Percentiles rank a stretch among this genome's conserved stretches.
phyloP scores from a whole-genome alignment of 2,113 vertebrate species.

The Campylorhamphus procurvoides region DNA sequence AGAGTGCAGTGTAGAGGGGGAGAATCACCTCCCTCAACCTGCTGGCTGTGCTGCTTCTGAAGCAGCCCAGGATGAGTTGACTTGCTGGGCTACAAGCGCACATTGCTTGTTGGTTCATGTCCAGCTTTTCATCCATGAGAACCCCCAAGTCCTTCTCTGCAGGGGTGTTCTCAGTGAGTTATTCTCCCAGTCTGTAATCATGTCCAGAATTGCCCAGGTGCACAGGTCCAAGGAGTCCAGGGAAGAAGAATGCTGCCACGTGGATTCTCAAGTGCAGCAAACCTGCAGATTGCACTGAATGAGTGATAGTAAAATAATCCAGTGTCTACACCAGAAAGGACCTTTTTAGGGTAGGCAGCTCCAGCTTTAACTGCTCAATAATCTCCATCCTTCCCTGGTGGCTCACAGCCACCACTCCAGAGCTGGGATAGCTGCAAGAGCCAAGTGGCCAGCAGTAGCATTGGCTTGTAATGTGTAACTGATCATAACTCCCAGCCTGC shows the following conservation, averaged over 20 bases:
- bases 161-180: neutral
- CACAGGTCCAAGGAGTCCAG: neutral
- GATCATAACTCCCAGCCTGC: neutral
- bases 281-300: neutral
- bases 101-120: neutral
- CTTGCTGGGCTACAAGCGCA: neutral
- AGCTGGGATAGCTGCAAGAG: neutral
- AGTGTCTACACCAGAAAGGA: neutral
- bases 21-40: neutral
- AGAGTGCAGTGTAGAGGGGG: fast-evolving
- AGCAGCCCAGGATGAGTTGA: neutral
- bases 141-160: neutral
- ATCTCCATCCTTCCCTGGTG: neutral
- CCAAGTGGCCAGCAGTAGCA: neutral
- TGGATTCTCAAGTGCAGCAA: neutral
- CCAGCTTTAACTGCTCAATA: neutral
- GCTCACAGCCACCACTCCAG: fast-evolving
- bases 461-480: neutral
- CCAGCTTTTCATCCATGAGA: neutral
- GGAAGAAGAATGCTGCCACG: neutral
- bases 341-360: neutral
- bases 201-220: neutral
- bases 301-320: neutral
- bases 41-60: fast-evolving
- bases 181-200: neutral